A percentile compares a stretch with the other conserved stretches of the same genome.
These are phyloP conservation scores for Apotomis turbidana DNA, from an alignment of 2,888 invertebrate species.

Conservation along the genomic window DNA sequence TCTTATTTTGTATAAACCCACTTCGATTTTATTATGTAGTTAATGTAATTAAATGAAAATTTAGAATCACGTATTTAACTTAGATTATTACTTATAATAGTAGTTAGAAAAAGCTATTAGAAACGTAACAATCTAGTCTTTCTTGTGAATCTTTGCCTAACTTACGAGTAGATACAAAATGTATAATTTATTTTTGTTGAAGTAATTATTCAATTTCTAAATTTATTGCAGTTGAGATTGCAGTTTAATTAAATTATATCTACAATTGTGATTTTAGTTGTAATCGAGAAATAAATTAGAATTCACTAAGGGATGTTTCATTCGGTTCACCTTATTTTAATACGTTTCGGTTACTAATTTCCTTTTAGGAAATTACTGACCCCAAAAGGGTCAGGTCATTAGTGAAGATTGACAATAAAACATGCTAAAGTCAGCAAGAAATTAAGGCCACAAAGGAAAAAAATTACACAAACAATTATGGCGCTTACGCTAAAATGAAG, in stretches of 20 bases:
- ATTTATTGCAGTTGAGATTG: too few relatives aligned
- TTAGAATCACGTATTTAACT: background rate
- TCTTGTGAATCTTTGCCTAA: constrained; percentile 6
- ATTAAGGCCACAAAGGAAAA: too few relatives aligned
- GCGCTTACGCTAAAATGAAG: too few relatives aligned
- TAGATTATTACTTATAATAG: background rate
- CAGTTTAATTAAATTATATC: constrained; percentile 9
- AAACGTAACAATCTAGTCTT: constrained; percentile 23
- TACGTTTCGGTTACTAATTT: background rate
- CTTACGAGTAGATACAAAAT: background rate
- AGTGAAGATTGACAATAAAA: too few relatives aligned
- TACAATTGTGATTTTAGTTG: constrained; percentile 20
- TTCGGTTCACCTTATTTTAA: background rate
- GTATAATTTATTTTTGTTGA: background rate
- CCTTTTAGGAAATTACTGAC: background rate
- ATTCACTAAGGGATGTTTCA: constrained; percentile 10
- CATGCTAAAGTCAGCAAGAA: too few relatives aligned
- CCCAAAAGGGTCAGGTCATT: background rate
- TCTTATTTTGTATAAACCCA: background rate
- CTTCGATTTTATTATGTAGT: background rate
- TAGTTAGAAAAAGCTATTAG: constrained; percentile 1
- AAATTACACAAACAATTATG: too few relatives aligned
- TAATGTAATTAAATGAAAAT: background rate
- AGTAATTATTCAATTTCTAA: background rate
- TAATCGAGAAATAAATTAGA: constrained; percentile 5